Evolutionary conservation across 2,797 vertebrate species (phyloP).

Genomic region (Discoglossus pictus): DNA sequence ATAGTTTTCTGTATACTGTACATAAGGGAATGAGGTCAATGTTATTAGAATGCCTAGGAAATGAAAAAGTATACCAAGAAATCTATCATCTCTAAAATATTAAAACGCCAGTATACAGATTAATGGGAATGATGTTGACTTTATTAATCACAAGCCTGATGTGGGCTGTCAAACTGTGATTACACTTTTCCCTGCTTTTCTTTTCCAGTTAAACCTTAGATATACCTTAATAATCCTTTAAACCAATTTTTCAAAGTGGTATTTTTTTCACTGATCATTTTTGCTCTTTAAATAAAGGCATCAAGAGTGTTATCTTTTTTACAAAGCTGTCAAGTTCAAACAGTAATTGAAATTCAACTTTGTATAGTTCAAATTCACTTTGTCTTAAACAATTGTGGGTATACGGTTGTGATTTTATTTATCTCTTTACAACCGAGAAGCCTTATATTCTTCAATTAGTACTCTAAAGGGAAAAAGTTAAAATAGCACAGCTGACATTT

Average conservation of each 20-base stretch:
- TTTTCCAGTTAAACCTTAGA: conserved; percentile 7
- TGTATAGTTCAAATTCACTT: neutral
- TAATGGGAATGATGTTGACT: conserved; percentile 19
- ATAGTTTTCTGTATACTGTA: conserved; percentile 32
- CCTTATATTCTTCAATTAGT: neutral
- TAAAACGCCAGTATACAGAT: conserved; percentile 28
- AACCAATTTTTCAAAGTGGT: conserved; percentile 18
- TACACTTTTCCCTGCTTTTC: conserved; percentile 28
- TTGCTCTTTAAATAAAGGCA: conserved; percentile 17
- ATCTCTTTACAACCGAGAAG: too few relatives aligned
- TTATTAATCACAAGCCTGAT: conserved; percentile 35
- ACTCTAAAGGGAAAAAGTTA: too few relatives aligned
- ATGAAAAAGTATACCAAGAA: conserved; percentile 18
- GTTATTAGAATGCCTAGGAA: conserved; percentile 2
- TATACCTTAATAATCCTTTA: conserved; percentile 29
- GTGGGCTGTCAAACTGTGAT: conserved; percentile 21
- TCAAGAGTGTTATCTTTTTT: conserved; percentile 8
- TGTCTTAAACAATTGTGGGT: too few relatives aligned
- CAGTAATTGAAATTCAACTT: neutral
- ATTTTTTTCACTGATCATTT: conserved; percentile 21
- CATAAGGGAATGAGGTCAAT: conserved; percentile 15
- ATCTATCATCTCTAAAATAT: conserved; percentile 18
- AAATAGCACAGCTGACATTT: too few relatives aligned
- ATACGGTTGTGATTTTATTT: too few relatives aligned
- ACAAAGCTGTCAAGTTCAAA: conserved; percentile 7